phyloP scores from a whole-genome alignment of 1,140 invertebrate genomes.

The Vanessa tameamea region DNA sequence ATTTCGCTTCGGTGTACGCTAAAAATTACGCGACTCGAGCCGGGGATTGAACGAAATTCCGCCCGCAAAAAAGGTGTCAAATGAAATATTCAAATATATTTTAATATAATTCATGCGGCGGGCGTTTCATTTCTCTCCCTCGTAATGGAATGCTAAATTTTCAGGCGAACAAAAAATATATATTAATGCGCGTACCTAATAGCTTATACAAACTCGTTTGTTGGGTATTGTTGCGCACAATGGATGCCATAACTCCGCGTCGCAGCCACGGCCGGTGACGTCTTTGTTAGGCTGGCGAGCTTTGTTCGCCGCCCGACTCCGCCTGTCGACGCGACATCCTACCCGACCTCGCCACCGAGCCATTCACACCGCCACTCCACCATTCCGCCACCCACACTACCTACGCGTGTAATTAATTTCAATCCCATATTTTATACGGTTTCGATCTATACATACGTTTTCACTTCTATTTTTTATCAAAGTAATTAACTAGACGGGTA shows the following conservation, averaged over 20 bases:
- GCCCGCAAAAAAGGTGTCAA: constrained; percentile 78
- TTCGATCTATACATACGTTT: constrained; percentile 35
- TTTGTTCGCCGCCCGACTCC: constrained; percentile 69
- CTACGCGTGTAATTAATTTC: constrained; percentile 49
- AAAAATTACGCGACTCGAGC: constrained; percentile 74
- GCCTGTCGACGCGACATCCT: constrained; percentile 66
- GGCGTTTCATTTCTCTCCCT: constrained; percentile 80
- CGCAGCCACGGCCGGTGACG: constrained; percentile 75
- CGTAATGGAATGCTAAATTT: constrained; percentile 81
- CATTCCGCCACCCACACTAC: constrained; percentile 47
- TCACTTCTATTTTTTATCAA: constrained; percentile 39
- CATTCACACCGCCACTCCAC: constrained; percentile 41
- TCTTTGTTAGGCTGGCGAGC: constrained; percentile 74
- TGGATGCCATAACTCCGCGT: constrained; percentile 79
- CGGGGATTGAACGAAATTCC: constrained; percentile 78
- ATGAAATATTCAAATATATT: constrained; percentile 82
- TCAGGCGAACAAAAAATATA: constrained; percentile 80
- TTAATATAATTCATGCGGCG: constrained; percentile 81
- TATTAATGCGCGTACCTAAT: constrained; percentile 81
- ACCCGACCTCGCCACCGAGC: constrained; percentile 48
- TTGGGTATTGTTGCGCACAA: constrained; percentile 79
- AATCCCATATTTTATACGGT: constrained; percentile 41
- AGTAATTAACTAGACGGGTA: constrained; percentile 47
- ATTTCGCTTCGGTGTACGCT: constrained; percentile 72
- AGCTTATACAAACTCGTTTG: constrained; percentile 81